Base-by-base conservation (phyloP, 2,113 vertebrate genomes). In the Mormyrus iriodes region DNA sequence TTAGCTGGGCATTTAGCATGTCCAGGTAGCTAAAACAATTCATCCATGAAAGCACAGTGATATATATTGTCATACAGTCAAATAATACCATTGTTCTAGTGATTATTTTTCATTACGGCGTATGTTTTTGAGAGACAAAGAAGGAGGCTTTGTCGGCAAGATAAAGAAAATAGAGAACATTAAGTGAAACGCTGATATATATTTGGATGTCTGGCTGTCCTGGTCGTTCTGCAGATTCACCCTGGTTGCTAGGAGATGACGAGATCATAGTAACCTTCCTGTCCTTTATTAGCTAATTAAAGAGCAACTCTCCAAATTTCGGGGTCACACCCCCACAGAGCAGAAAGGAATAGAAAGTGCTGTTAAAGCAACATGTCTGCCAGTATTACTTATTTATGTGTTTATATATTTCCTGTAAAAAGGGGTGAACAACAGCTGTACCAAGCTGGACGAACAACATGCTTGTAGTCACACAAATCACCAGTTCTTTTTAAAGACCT, bases 191-290 rank as follows among this genome's bases (percentile, higher is more conserved):
- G 35, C 86, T 46, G 86, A 9, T 42, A 15, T 86, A 4, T 61
- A 39, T 44, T 58, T 42, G 9, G 52, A 46, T 24, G 19, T 61
- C 3, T 27, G 85, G n/a, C 44, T 17, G 21, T 61, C 52, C 21
- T 44, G 1, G 24, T 65, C n/a, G 35, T 87, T 65, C 53, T 87
- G 86, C 24, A 87, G 86, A 87, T 65, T 53, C 35, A 46, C 39
- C 53, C 86, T 9, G 7, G 86, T 87, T 87, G 55, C 55, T 65
- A 87, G 86, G 39, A 87, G 55, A 87, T 65, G 53, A 12, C 17
- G 44, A 87, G 53, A 39, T 65, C 39, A 87, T 55, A 5, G 53
- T 39, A 13, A 42, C 55, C 52, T 44, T 61, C 86, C 39, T 53
- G 53, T n/a, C 27, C 42, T 53, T 65, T 39, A 10, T 44, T 9